Percentiles rank a stretch among this genome's conserved stretches.
Conservation (phyloP, 1,140 invertebrate genomes). For the Atta colombica region DNA sequence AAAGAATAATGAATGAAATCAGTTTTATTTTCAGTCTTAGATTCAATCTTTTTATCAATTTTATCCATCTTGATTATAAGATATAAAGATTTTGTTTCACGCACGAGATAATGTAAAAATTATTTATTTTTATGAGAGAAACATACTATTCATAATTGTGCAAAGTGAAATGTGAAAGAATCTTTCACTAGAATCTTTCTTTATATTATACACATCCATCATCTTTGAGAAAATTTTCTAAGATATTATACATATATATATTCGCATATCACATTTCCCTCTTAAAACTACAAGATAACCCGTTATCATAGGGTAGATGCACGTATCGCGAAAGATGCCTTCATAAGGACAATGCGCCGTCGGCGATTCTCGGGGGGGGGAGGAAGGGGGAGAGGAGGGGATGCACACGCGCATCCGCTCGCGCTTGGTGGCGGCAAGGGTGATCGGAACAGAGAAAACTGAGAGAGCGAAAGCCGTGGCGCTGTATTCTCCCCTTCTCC, state of each 20-base stretch:
- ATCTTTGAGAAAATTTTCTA: background rate
- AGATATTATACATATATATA: background rate
- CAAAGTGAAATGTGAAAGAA: background rate
- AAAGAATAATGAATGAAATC: too few species aligned
- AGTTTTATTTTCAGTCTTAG: too few species aligned
- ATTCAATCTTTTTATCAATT: too few species aligned
- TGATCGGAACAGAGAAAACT: constrained; percentile 43
- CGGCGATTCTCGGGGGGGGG: constrained; percentile 43
- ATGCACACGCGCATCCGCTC: constrained; percentile 52
- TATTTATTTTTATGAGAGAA: background rate
- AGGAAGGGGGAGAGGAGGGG: background rate
- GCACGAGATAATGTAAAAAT: background rate
- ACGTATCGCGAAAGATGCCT: constrained; percentile 22
- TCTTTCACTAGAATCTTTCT: background rate
- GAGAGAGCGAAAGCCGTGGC: constrained; percentile 56
- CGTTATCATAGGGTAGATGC: constrained; percentile 20
- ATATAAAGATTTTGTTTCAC: too few species aligned
- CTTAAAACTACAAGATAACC: background rate
- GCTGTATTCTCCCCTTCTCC: background rate
- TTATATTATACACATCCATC: background rate
- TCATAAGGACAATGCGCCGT: constrained; percentile 68
- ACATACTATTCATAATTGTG: background rate
- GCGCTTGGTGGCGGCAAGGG: background rate
- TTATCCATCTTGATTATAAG: too few species aligned
- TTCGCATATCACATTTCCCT: too few species aligned